Base-by-base conservation (phyloP, 2,797 vertebrate species). In the Australoheros facetus region DNA sequence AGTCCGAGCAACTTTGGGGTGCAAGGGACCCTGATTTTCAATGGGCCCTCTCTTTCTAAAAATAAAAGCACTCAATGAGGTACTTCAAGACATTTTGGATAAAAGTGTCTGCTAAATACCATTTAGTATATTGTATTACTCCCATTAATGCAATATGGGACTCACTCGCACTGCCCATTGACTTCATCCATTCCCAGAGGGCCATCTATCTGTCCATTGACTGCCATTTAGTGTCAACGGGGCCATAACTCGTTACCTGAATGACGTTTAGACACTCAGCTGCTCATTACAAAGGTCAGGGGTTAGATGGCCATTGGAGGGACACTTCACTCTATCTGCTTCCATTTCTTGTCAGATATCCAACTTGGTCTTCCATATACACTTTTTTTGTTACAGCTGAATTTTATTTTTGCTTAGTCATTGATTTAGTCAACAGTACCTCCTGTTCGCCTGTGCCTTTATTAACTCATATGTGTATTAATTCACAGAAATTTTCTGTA, bases 91-190 rank as follows among this genome's bases (percentile, higher is more conserved):
- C 85, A 77, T 92, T 93, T 89, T 90, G 89, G 85, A 92, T 83
- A 85, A 89, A 92, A 90, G 91, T 94, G 91, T 90, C 93, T 85
- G 92, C 93, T 93, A 92, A 94, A 94, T 91, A 91, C 88, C 93
- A 88, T 93, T 94, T 93, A 93, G 85, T 88, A 90, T 92, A 93
- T 93, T 89, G 91, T 92, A 92, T 90, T 82, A 80, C 87, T 85
- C 39, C 91, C 88, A 93, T 94, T 94, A 95, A 86, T 85, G 92
- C 87, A 83, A 87, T 90, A 87, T 85, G 84, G 85, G 87, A 75
- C 89, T 86, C 85, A 86, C 73, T 86, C 86, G 85, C 84, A 79
- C 85, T 85, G 87, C 78, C 84, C 87, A 88, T 89, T 90, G 88
- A 92, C 93, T 94, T 88, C 85, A 84, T 88, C 83, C 85, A 79